These are phyloP conservation scores for Taeniopygia guttata DNA, from an alignment of 2,797 vertebrate genomes.

Conservation along the genomic window DNA sequence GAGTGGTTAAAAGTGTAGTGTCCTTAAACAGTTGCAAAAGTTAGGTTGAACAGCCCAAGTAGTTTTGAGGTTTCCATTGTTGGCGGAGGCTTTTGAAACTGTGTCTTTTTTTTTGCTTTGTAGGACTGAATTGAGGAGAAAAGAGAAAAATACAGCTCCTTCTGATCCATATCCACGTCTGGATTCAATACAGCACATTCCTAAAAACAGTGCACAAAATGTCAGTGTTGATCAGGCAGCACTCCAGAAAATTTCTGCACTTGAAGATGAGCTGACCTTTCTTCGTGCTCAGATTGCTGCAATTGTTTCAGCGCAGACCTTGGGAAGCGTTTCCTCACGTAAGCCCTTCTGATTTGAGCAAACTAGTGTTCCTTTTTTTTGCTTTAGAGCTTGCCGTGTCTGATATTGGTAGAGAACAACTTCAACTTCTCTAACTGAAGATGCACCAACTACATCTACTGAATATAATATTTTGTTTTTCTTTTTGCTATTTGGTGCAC, in stretches of 20 bases:
- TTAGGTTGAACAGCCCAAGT: not conserved
- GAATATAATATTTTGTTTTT: not conserved
- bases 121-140: constrained; percentile 60
- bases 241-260: constrained; percentile 86
- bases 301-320: constrained; percentile 75
- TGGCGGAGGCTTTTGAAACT: not conserved
- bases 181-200: not conserved
- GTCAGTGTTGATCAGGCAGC: constrained; percentile 66
- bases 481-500: not conserved
- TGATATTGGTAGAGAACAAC: not conserved
- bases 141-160: not conserved
- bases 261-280: constrained; percentile 87
- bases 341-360: not conserved
- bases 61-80: not conserved
- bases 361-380: not conserved
- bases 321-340: constrained; percentile 38
- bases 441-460: not conserved
- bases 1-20: not conserved
- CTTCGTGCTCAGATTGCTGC: constrained; percentile 90
- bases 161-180: not conserved
- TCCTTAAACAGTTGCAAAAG: not conserved
- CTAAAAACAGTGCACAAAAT: not conserved
- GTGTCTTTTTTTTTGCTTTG: not conserved
- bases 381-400: not conserved
- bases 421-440: not conserved